These are phyloP conservation scores for Chascanopsetta lugubris DNA, from an alignment of 2,113 vertebrate genomes.

Conservation along the genomic window DNA sequence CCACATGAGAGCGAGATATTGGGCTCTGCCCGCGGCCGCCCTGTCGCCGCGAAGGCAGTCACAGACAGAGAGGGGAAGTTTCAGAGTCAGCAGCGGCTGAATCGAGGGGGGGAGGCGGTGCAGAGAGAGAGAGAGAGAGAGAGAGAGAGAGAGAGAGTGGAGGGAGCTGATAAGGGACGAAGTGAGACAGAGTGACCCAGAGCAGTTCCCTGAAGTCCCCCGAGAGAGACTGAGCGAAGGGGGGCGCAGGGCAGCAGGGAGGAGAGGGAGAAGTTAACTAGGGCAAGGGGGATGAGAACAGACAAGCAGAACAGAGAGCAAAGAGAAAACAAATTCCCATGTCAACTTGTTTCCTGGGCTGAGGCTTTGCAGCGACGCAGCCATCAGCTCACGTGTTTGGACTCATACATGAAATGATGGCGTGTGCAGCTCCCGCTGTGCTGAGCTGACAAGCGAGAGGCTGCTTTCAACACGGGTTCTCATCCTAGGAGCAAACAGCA, in stretches of 20 bases:
- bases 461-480: not conserved
- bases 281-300: constrained; percentile 44
- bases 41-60: constrained; percentile 16
- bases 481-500: not conserved
- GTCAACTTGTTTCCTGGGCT: constrained; percentile 21
- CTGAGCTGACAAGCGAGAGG: not conserved
- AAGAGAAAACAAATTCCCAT: constrained; percentile 20
- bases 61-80: constrained; percentile 37
- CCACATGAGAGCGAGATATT: constrained; percentile 22
- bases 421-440: not conserved
- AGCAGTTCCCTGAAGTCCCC: constrained; percentile 50
- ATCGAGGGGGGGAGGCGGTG: constrained; percentile 38
- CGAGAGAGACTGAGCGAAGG: constrained; percentile 28
- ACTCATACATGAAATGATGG: not conserved
- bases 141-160: too few species aligned
- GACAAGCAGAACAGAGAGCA: constrained; percentile 40
- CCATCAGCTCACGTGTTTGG: not conserved
- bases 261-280: constrained; percentile 42
- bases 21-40: constrained; percentile 32
- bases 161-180: constrained; percentile 66
- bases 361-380: not conserved
- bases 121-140: too few species aligned
- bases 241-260: constrained; percentile 34
- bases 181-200: constrained; percentile 61
- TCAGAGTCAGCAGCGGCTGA: constrained; percentile 37